Evolutionary conservation across 2,888 invertebrate species (phyloP), one percentile per base, ranked within the genome.

Genomic region (Lathronympha strigana): DNA sequence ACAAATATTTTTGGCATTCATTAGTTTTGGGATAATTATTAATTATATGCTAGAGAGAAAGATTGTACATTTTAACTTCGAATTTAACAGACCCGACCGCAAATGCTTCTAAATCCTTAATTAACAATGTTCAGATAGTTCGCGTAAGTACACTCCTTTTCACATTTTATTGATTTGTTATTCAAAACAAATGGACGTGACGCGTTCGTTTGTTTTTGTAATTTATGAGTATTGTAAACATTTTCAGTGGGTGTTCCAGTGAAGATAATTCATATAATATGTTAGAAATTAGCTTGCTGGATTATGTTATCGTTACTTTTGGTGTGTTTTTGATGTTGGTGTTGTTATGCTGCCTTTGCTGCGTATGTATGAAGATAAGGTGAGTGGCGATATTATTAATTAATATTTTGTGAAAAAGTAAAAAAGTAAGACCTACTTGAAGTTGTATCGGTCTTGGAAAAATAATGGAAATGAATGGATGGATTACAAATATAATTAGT

Each of bases 341-440:
- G 4, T 60, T 83, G 47, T 57, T 85, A 6, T 78, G 80, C 67
- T 83, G 83, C 63, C 64, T 86, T 11, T 87, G 85, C 72, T 89
- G 88, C 66, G 54, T 86, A 2, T 86, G 79, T 67, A 88, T 89
- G 75, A 87, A 84, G 62, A 71, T 80, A 40, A 87, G 87, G 88
- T 88, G 69, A 76, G 75, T 73, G 67, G 1, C 5, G 3, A 6
- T 45, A 17, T 2, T n/a, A n/a, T 13, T 3, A 13, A 45, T 25
- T 25, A 25, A 25, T 25, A 25, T 25, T 25, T 25, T 25, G 25
- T n/a, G n/a, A n/a, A n/a, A n/a, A n/a, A n/a, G n/a, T n/a, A n/a
- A n/a, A n/a, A n/a, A n/a, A 25, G 6, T 25, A 25, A 25, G 25
- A 25, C 3, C 25, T 25, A 25, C 31, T 8, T 31, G 31, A 31